Evolutionary conservation across 2,113 vertebrate species (phyloP).

Genomic region (Chlorodrepanis virens): DNA sequence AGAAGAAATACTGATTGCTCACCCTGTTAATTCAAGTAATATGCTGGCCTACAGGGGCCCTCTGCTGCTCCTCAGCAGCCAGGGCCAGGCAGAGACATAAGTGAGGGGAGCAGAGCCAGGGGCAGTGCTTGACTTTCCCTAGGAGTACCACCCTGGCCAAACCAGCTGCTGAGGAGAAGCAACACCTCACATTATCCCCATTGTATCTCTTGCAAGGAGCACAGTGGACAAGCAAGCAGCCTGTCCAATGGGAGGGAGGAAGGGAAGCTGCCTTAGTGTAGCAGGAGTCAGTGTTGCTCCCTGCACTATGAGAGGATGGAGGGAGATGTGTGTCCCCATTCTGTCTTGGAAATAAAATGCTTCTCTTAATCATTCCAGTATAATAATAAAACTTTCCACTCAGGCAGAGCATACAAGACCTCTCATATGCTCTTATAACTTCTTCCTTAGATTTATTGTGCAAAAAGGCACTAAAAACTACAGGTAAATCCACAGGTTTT

Average conservation of each 20-base stretch:
- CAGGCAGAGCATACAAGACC: neutral
- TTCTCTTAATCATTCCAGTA: neutral
- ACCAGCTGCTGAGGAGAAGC: neutral
- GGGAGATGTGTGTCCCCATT: neutral
- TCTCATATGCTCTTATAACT: neutral
- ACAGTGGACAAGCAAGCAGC: neutral
- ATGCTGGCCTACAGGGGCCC: neutral
- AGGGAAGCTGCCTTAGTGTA: rapidly evolving
- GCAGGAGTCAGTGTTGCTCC: neutral
- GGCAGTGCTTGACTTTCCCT: neutral
- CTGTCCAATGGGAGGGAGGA: neutral
- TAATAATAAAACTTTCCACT: neutral
- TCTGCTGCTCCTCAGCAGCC: neutral
- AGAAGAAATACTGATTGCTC: neutral
- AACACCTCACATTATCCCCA: neutral
- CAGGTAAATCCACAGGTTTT: neutral
- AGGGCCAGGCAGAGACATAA: neutral
- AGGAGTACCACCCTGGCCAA: neutral
- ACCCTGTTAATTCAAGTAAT: neutral
- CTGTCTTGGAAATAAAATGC: neutral
- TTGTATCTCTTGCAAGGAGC: neutral
- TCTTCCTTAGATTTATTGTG: neutral
- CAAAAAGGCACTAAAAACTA: neutral
- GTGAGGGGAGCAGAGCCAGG: neutral
- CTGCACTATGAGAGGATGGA: neutral